A percentile compares a stretch with the other conserved stretches of the same genome.
phyloP scores from a whole-genome alignment of 2,888 invertebrate species.

The Pterostichus madidus region DNA sequence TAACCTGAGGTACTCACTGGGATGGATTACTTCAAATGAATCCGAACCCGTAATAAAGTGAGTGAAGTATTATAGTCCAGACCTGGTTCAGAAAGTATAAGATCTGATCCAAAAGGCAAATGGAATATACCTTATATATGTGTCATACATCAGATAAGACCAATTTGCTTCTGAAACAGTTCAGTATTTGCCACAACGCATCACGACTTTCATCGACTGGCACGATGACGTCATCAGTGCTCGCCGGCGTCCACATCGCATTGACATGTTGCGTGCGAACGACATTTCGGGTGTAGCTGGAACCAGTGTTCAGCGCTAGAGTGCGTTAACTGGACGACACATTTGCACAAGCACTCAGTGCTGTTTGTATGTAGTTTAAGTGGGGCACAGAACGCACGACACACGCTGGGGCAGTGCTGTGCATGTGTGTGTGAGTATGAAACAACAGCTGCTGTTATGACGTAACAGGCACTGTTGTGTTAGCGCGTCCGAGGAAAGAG shows the following conservation, averaged over 20 bases:
- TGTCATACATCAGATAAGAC: background rate
- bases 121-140: too few species aligned
- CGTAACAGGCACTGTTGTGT: slow-evolving; percentile 31
- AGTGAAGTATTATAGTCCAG: too few species aligned
- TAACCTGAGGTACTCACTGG: too few species aligned
- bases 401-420: background rate
- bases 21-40: too few species aligned
- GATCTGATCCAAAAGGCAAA: too few species aligned
- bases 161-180: background rate
- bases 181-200: background rate
- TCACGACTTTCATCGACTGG: background rate
- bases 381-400: slow-evolving; percentile 11
- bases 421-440: slow-evolving; percentile 3
- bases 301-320: background rate
- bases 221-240: slow-evolving; percentile 4
- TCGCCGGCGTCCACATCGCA: background rate
- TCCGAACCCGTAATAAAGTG: too few species aligned
- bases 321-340: slow-evolving; percentile 35
- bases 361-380: slow-evolving; percentile 4
- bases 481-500: slow-evolving; percentile 43
- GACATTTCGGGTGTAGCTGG: background rate
- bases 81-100: too few species aligned
- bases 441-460: slow-evolving; percentile 56
- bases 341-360: background rate
- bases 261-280: slow-evolving; percentile 46